Percentiles rank a stretch among this genome's conserved stretches.
Conservation (phyloP, 1,140 invertebrate species). For the Macrotrachela quadricornifera region DNA sequence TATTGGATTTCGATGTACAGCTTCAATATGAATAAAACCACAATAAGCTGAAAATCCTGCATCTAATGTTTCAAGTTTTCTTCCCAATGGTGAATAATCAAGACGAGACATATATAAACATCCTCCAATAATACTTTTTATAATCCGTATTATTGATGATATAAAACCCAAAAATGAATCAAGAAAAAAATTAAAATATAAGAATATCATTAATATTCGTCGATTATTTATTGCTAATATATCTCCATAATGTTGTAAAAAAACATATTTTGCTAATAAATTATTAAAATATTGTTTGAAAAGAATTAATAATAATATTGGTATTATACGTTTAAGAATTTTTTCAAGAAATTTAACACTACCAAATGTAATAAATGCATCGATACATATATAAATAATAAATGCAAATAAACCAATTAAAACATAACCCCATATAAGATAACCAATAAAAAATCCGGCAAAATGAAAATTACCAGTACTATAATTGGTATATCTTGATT, state of each 20-base stretch:
- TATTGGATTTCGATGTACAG: no score
- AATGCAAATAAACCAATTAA: no score
- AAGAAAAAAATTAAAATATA: slow-evolving; percentile 9
- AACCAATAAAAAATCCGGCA: slow-evolving; percentile 5
- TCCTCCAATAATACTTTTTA: not conserved
- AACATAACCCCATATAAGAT: slow-evolving; percentile 6
- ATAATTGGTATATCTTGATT: no score
- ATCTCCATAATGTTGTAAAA: not conserved
- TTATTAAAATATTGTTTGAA: not conserved
- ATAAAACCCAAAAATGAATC: slow-evolving; percentile 6
- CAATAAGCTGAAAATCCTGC: no score
- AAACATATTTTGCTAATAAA: not conserved
- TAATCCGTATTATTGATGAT: not conserved
- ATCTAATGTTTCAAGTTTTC: slow-evolving; percentile 3
- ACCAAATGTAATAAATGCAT: no score
- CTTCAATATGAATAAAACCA: no score
- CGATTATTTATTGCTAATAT: not conserved
- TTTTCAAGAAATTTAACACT: no score
- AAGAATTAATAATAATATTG: no score
- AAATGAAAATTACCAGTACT: no score
- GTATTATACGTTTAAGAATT: no score
- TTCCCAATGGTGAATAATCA: slow-evolving; percentile 2
- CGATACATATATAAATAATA: no score
- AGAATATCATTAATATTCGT: not conserved
- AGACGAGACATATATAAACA: not conserved